Evolutionary conservation across 2,113 vertebrate species (phyloP), one percentile per base, ranked within the genome.

Genomic region (Pomatorhinus ruficollis): DNA sequence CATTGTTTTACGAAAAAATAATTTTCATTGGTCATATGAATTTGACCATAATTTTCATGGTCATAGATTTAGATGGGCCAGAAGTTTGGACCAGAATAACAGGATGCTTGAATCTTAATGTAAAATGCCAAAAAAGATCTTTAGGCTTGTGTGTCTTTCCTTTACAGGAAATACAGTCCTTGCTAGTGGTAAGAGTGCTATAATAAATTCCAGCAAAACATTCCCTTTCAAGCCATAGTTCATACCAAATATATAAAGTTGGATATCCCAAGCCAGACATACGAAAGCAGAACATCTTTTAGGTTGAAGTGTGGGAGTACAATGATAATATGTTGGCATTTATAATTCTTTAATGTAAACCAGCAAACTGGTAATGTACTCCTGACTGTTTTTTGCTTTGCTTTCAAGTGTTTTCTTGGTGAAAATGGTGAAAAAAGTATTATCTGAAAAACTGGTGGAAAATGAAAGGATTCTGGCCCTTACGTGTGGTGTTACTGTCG

Each of bases 401-500:
- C n/a, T n/a, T n/a, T n/a, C n/a, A n/a, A 89, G 39, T 74, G 56
- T 83, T 93, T 95, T 91, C 68, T 85, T 97, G n/a, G n/a, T n/a
- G 44, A 88, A 96, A 95, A 95, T 70, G 52, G 42, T 88, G 60
- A 22, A 89, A 56, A 84, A 78, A 66, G 13, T 70, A 63, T 78
- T 89, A 59, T 42, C 86, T 81, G 95, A 90, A 91, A 95, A 97
- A 93, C 89, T 94, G 83, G 71, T 22, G 65, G 60, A 86, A 97
- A 91, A 70, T 81, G n/a, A 53, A 91, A 89, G 74, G 63, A 95
- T 97, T 97, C 91, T 97, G 87, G 61, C 92, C 94, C 72, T 92
- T 93, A 57, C 42, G 47, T 90, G 35, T 89, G 87, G 71, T 85
- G 60, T 90, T 97, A 56, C 81, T 98, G 95, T 87, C 93, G 94